phyloP scores from a whole-genome alignment of 1,140 invertebrate species.

The Chironomus striatipennis region DNA sequence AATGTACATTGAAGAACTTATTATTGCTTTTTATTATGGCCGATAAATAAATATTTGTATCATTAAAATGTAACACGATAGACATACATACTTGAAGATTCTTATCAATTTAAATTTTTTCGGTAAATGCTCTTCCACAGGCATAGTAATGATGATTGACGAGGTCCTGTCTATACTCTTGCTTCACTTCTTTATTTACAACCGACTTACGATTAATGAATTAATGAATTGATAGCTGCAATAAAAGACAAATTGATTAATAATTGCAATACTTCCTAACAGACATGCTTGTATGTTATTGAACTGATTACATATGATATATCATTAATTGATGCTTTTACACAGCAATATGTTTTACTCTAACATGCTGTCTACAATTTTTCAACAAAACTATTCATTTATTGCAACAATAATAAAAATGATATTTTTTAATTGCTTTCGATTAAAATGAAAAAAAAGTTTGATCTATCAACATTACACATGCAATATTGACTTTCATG shows the following conservation, averaged over 20 bases:
- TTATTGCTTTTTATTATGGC: background rate
- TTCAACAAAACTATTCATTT: background rate
- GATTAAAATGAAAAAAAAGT: background rate
- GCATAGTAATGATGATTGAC: background rate
- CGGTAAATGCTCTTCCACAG: too few relatives aligned
- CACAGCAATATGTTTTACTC: too few relatives aligned
- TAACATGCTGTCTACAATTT: too few relatives aligned
- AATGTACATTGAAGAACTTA: background rate
- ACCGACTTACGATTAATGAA: background rate
- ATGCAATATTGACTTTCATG: background rate
- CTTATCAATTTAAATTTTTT: too few relatives aligned
- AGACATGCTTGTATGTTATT: too few relatives aligned
- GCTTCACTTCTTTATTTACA: background rate
- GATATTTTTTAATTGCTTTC: background rate
- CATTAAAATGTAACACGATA: background rate
- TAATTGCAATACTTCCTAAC: background rate
- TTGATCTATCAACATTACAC: background rate
- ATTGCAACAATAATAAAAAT: background rate
- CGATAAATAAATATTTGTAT: background rate
- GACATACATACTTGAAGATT: background rate
- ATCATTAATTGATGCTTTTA: too few relatives aligned
- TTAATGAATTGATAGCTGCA: background rate
- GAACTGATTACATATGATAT: too few relatives aligned
- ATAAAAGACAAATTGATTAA: background rate
- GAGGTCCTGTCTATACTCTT: background rate